phyloP scores from a whole-genome alignment of 2,888 invertebrate genomes.

The Platycheirus albimanus region DNA sequence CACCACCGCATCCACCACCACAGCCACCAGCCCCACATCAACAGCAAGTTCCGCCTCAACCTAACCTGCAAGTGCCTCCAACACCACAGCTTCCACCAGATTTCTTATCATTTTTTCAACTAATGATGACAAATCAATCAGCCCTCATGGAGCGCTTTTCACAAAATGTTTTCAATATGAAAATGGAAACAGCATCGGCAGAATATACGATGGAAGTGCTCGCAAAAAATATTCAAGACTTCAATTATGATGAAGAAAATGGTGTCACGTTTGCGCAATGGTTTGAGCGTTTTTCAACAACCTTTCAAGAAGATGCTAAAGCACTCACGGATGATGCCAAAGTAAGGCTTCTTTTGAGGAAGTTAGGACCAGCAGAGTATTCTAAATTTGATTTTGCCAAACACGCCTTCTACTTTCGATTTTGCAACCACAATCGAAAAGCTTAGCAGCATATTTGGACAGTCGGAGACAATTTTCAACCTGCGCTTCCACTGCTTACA shows the following conservation, averaged over 20 bases:
- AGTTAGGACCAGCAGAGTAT: constrained; percentile 29
- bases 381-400: constrained; percentile 66
- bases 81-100: not conserved
- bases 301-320: constrained; percentile 37
- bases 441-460: constrained; percentile 63
- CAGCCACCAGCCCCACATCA: not conserved
- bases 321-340: constrained; percentile 10
- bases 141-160: constrained; percentile 4
- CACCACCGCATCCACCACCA: not conserved
- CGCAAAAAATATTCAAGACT: constrained; percentile 24
- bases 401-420: constrained; percentile 45
- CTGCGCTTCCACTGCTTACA: constrained; percentile 64
- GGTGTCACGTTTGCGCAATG: constrained; percentile 30
- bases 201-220: constrained; percentile 32
- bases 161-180: not conserved
- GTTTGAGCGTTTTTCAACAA: constrained; percentile 10
- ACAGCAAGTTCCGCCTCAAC: not conserved
- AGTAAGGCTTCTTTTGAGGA: constrained; percentile 36
- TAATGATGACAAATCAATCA: constrained; percentile 19
- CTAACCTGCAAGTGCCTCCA: constrained; percentile 5
- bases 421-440: constrained; percentile 52
- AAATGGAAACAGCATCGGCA: not conserved
- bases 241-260: constrained; percentile 29
- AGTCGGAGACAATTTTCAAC: constrained; percentile 60
- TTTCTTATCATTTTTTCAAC: not conserved